Evolutionary conservation across 1,140 invertebrate genomes (phyloP), one percentile per base, ranked within the genome.

Genomic region (Meloidogyne chitwoodi): DNA sequence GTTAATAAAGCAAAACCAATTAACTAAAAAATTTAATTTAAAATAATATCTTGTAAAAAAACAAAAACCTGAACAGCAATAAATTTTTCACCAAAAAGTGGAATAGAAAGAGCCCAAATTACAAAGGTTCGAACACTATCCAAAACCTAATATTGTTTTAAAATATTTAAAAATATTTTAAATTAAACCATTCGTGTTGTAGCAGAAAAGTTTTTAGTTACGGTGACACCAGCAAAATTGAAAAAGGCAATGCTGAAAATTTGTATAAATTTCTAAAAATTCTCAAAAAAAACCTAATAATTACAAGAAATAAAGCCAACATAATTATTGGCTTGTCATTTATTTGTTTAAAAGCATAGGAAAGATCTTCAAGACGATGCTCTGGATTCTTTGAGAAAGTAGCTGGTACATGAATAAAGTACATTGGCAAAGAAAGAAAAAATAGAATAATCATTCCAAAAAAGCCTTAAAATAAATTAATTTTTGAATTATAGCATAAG

Each of bases 171-270:
- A 77, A 38, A 66, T 14, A 56, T 19, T 65, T 48, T 48, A 65
- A 63, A n/a, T 31, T 48, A 14, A 48, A 80, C 75, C 80, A 71
- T 79, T 34, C 81, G 78, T 27, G 79, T 62, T 12, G 80, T 81
- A 6, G 81, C 81, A 14, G 81, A 81, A n/a, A 81, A 16, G 88
- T 95, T 93, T 89, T 96, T 96, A 0, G 94, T 95, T n/a, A 98
- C 93, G 85, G 92, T 93, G 27, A 98, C 92, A 26, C 95, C 95
- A 85, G 94, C 92, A 89, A 95, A 98, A 88, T 97, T 97, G 89
- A 96, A 97, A 87, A 97, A 94, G 2, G 94, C 94, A 82, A 96
- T 96, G 72, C 93, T 95, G 44, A 27, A 38, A 71, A 67, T n/a
- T n/a, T 22, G 27, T 8, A 68, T 1, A 74, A 38, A n/a, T 62